phyloP scores from a whole-genome alignment of 2,797 vertebrate genomes.

The Acanthiza pusilla region DNA sequence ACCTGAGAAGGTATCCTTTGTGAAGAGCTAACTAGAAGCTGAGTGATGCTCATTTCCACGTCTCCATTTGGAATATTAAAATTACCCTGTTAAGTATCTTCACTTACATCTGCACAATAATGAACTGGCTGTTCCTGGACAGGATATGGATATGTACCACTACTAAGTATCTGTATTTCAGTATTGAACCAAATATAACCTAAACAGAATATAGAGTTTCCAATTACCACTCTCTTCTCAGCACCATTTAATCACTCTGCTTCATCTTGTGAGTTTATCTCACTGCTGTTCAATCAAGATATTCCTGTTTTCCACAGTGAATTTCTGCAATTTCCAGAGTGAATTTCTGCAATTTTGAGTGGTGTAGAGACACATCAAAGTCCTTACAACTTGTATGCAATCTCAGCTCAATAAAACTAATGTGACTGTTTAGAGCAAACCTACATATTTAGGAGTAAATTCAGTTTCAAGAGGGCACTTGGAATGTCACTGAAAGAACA shows the following conservation, averaged over 20 bases:
- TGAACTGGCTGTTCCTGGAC: neutral
- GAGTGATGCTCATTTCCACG: neutral
- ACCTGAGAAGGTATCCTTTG: neutral
- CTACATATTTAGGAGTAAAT: neutral
- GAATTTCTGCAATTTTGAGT: neutral
- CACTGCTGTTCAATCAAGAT: neutral
- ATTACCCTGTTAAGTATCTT: neutral
- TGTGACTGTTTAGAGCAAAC: neutral
- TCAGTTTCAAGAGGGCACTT: neutral
- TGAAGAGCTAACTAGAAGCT: neutral
- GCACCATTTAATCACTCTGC: neutral
- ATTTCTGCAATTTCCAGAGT: neutral
- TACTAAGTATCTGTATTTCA: neutral
- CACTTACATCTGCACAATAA: neutral
- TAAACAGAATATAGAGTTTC: neutral
- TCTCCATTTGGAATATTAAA: neutral
- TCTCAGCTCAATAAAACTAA: neutral
- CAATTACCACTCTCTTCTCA: neutral
- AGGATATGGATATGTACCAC: neutral
- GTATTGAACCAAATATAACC: neutral
- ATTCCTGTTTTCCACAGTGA: neutral
- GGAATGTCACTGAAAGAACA: neutral
- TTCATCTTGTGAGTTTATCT: neutral
- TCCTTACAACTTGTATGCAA: neutral
- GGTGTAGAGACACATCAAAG: neutral